Evolutionary conservation across 2,797 vertebrate species (phyloP).

Genomic region (Poliocrania exsul): DNA sequence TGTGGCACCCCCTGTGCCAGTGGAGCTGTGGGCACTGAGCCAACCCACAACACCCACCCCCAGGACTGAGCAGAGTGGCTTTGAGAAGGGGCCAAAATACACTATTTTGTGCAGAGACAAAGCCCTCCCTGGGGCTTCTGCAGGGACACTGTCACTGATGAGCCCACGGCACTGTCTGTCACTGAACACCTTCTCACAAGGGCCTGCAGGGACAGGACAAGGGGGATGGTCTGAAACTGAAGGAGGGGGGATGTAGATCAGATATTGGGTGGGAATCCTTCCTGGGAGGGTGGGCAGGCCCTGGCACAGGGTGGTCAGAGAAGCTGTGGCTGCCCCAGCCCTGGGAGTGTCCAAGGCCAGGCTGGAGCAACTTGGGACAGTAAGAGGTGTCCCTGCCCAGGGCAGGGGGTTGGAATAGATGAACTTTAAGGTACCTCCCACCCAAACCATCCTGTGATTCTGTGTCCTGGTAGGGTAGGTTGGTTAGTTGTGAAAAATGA

Average conservation of each 20-base stretch:
- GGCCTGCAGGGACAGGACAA: neutral
- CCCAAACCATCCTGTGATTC: neutral
- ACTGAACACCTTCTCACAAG: neutral
- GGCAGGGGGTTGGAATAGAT: neutral
- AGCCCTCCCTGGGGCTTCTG: neutral
- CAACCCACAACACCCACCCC: neutral
- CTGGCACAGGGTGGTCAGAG: neutral
- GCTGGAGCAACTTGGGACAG: neutral
- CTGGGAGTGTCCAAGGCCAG: neutral
- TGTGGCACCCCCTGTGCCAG: neutral
- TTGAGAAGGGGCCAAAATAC: neutral
- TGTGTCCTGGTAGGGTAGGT: neutral
- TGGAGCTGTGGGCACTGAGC: neutral
- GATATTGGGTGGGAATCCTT: neutral
- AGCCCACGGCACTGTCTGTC: too few relatives aligned
- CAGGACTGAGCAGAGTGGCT: neutral
- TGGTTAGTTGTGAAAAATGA: neutral
- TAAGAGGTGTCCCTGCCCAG: neutral
- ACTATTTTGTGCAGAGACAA: neutral
- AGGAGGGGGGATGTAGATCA: neutral
- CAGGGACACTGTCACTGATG: neutral
- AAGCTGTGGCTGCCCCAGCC: neutral
- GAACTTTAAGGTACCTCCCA: neutral
- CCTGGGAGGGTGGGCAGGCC: neutral
- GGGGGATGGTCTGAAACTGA: neutral